Conservation (phyloP, 2,888 invertebrate species). For the Thereva nobilitata region DNA sequence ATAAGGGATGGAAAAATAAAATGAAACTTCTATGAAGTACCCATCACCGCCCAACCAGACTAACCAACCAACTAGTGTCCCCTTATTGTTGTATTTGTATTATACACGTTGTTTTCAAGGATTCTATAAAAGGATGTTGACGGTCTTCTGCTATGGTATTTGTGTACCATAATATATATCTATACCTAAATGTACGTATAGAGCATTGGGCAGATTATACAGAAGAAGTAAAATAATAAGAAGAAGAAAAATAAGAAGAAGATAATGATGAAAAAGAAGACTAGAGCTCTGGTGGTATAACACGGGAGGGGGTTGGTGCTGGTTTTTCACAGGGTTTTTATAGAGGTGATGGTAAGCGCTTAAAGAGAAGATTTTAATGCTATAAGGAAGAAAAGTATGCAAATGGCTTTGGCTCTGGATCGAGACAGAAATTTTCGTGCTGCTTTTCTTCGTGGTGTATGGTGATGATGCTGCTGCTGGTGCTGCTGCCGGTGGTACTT, state of each 20-base stretch:
- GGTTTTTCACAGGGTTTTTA: conserved; percentile 19
- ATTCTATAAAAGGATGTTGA: too few relatives aligned
- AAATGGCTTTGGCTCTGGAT: conserved; percentile 18
- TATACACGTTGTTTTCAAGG: too few relatives aligned
- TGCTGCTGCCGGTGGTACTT: neutral
- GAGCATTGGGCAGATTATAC: too few relatives aligned
- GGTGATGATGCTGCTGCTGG: conserved; percentile 4
- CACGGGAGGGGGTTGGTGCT: neutral
- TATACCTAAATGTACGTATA: too few relatives aligned
- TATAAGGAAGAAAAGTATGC: conserved; percentile 30
- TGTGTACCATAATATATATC: too few relatives aligned
- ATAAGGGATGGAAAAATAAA: conserved; percentile 18
- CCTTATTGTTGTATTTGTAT: conserved; percentile 24
- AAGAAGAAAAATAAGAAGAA: too few relatives aligned
- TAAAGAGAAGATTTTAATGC: conserved; percentile 22
- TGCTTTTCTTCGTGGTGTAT: conserved; percentile 2
- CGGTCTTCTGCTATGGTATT: too few relatives aligned
- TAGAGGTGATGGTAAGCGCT: neutral
- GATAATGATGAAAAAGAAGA: too few relatives aligned
- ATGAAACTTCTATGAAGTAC: conserved; percentile 1
- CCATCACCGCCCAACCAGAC: conserved; percentile 1
- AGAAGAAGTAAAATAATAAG: too few relatives aligned
- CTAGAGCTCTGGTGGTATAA: too few relatives aligned
- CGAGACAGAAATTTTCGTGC: conserved; percentile 15
- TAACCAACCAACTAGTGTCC: conserved; percentile 21